Evolutionary conservation across 1,140 invertebrate species (phyloP).

Genomic region (Adoxophyes honmai): DNA sequence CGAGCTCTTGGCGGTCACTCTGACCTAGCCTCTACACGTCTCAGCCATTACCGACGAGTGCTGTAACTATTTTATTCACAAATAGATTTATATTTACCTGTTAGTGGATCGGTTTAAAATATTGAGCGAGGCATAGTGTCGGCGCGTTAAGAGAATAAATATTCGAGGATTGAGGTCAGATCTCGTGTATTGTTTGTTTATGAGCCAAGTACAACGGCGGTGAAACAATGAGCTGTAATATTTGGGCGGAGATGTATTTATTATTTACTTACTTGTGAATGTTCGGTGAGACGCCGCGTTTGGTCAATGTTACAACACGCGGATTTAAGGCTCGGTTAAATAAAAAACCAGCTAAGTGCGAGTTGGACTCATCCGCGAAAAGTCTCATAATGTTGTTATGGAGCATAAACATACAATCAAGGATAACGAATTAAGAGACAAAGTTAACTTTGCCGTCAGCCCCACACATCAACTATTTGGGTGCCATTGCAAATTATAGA

Average conservation of each 20-base stretch:
- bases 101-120: slow-evolving; percentile 25
- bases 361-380: too few relatives aligned
- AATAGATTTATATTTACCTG: too few relatives aligned
- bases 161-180: slow-evolving; percentile 62
- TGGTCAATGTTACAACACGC: slow-evolving; percentile 32
- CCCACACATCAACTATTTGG: too few relatives aligned
- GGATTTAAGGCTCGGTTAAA: neutral
- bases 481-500: too few relatives aligned
- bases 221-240: slow-evolving; percentile 55
- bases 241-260: slow-evolving; percentile 46
- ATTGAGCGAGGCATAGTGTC: slow-evolving; percentile 42
- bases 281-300: slow-evolving; percentile 31
- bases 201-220: slow-evolving; percentile 42
- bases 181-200: slow-evolving; percentile 50
- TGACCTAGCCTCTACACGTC: slow-evolving; percentile 17
- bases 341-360: too few relatives aligned
- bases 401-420: too few relatives aligned
- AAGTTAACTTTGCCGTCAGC: too few relatives aligned
- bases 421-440: too few relatives aligned
- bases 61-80: slow-evolving; percentile 1
- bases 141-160: slow-evolving; percentile 52
- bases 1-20: slow-evolving; percentile 33
- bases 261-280: slow-evolving; percentile 28
- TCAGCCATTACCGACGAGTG: neutral
- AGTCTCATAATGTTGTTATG: too few relatives aligned